Conservation (phyloP, 2,113 vertebrate species). For the Murina feae region DNA sequence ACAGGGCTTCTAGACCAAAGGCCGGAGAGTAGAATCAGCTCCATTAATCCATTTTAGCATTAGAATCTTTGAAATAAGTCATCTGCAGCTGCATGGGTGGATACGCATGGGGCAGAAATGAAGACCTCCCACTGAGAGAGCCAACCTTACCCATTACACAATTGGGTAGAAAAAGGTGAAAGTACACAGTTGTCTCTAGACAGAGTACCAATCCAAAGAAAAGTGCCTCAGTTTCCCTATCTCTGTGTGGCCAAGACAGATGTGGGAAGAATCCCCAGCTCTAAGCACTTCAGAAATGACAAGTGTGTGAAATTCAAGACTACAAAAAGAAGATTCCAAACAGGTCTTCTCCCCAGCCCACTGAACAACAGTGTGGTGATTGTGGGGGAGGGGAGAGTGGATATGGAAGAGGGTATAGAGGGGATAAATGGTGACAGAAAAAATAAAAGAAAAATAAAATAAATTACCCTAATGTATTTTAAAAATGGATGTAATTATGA, state of each 20-base stretch:
- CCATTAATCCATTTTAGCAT: not conserved
- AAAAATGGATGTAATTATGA: conserved; percentile 76
- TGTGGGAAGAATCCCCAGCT: not conserved
- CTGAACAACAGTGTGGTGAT: conserved; percentile 19
- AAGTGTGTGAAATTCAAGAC: conserved; percentile 55
- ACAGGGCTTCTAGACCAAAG: not conserved
- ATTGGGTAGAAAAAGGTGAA: not conserved
- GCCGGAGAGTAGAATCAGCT: not conserved
- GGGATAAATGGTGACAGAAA: too few relatives aligned
- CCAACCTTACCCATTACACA: not conserved
- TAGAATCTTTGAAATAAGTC: not conserved
- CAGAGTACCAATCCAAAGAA: not conserved
- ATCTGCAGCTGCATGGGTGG: not conserved
- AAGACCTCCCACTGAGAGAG: not conserved
- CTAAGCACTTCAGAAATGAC: conserved; percentile 60
- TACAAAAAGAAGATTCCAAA: conserved; percentile 55
- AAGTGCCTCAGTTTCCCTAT: not conserved
- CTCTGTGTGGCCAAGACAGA: not conserved
- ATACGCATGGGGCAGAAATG: fast-evolving
- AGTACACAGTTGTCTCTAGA: not conserved
- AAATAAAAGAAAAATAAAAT: not conserved
- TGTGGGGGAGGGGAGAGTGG: too few relatives aligned
- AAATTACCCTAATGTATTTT: conserved; percentile 74
- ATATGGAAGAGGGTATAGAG: too few relatives aligned
- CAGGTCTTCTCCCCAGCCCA: conserved; percentile 55